phyloP scores from a whole-genome alignment of 2,113 vertebrate species.

The cat (Felis catus) region DNA sequence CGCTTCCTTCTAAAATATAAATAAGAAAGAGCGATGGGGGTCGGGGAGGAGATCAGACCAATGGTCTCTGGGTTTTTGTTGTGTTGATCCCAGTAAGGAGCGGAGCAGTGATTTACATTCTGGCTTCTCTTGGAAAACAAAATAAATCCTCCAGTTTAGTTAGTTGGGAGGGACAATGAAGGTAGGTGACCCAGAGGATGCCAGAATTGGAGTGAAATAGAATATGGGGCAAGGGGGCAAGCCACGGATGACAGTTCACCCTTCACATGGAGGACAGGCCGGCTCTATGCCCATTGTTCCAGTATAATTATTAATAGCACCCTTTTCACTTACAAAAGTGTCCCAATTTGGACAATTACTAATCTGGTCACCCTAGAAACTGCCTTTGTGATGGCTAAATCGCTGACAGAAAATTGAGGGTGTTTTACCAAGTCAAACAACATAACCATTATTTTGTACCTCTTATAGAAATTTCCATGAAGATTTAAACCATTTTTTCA shows the following conservation, averaged over 20 bases:
- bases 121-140: background rate
- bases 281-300: too few species aligned
- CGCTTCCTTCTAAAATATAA: background rate
- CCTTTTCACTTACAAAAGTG: background rate
- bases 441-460: background rate
- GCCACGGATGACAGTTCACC: background rate
- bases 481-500: background rate
- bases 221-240: fast-evolving
- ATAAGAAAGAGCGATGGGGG: background rate
- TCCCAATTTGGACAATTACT: background rate
- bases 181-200: background rate
- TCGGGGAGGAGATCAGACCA: background rate
- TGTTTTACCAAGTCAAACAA: background rate
- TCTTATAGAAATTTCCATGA: background rate
- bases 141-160: background rate
- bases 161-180: background rate
- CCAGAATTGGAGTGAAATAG: background rate
- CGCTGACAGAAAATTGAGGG: background rate
- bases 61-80: background rate
- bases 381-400: background rate
- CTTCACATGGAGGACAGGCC: background rate
- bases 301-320: too few species aligned
- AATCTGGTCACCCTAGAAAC: background rate
- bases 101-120: background rate
- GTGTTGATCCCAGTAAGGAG: background rate